phyloP scores from a whole-genome alignment of 1,140 invertebrate genomes.

The Oncopodura yosiiana region DNA sequence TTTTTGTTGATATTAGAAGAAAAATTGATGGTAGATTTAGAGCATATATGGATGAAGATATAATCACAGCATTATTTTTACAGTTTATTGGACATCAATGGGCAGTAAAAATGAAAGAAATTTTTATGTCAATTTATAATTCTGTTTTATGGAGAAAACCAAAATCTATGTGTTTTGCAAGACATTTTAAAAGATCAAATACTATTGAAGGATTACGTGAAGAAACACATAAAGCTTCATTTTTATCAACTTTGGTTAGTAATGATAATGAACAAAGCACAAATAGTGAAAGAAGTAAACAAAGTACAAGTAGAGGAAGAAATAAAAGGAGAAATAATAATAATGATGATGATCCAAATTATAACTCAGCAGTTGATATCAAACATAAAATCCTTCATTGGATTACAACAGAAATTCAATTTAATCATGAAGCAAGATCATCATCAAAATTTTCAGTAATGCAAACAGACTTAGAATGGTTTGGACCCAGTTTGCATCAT shows the following conservation, averaged over 20 bases:
- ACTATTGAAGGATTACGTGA: constrained; percentile 5
- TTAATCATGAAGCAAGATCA: constrained; percentile 7
- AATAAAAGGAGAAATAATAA: too few species aligned
- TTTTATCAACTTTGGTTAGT: constrained; percentile 11
- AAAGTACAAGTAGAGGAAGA: too few species aligned
- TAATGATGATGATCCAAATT: neutral
- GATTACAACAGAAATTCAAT: constrained; percentile 14
- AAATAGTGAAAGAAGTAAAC: too few species aligned
- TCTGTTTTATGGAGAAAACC: constrained; percentile 13
- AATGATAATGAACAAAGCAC: too few species aligned
- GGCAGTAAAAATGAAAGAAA: neutral
- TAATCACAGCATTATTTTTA: constrained; percentile 18
- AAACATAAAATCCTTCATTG: constrained; percentile 17
- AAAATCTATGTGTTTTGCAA: neutral
- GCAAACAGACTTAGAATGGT: constrained; percentile 19
- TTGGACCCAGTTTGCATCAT: constrained; percentile 17
- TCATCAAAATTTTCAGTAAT: constrained; percentile 3
- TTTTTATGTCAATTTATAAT: constrained; percentile 11
- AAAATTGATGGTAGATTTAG: constrained; percentile 8
- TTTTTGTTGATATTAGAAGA: constrained; percentile 13
- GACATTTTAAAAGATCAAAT: neutral
- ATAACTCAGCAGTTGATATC: constrained; percentile 1
- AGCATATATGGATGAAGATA: constrained; percentile 22
- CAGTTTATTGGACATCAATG: constrained; percentile 22
- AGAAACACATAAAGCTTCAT: constrained; percentile 1